phyloP scores from a whole-genome alignment of 2,113 vertebrate species.

The Plotosus lineatus region DNA sequence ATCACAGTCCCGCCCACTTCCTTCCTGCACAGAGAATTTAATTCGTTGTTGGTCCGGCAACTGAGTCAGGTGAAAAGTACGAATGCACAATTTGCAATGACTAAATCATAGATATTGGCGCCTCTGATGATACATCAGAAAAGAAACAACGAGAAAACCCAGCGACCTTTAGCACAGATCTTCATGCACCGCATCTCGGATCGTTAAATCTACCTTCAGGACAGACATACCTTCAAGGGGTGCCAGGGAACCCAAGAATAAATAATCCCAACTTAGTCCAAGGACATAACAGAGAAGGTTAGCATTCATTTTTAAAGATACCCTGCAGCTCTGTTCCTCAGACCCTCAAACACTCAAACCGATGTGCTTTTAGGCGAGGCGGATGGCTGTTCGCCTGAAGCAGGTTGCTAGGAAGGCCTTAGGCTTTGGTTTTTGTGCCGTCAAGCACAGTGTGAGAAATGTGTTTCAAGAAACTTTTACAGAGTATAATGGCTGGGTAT shows the following conservation, averaged over 20 bases:
- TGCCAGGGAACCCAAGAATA: not conserved
- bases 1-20: not conserved
- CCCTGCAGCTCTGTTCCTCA: not conserved
- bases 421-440: not conserved
- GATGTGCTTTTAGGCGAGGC: not conserved
- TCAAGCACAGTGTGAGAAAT: not conserved
- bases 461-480: not conserved
- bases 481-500: not conserved
- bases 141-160: not conserved
- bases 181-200: not conserved
- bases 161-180: not conserved
- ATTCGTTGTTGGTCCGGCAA: not conserved
- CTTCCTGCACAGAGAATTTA: not conserved
- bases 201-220: not conserved
- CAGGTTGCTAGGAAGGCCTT: constrained; percentile 6
- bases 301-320: constrained; percentile 1
- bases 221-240: not conserved
- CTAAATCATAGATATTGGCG: not conserved
- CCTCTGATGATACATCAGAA: not conserved
- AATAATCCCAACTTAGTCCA: constrained; percentile 14
- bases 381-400: constrained; percentile 12
- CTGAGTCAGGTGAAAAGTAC: not conserved
- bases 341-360: not conserved
- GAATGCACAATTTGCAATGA: not conserved
- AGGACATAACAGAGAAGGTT: constrained; percentile 21